Percentiles rank a stretch among this genome's conserved stretches.
phyloP scores from a whole-genome alignment of 2,113 vertebrate species.

The Steatornis caripensis region DNA sequence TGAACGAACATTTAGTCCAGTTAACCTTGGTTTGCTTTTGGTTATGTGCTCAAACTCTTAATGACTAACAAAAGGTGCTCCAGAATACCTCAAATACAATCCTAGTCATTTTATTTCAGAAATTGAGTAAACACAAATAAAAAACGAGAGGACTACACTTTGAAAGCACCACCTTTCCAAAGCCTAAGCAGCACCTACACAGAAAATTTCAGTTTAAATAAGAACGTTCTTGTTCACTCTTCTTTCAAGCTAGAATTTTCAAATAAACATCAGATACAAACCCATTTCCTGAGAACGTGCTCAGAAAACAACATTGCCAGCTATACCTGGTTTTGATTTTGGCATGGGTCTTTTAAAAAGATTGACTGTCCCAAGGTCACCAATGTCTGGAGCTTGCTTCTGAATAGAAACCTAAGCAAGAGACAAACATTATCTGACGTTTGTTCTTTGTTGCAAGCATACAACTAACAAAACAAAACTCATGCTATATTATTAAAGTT shows the following conservation, averaged over 20 bases:
- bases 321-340: conserved; percentile 87
- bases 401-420: conserved; percentile 91
- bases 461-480: background rate
- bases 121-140: background rate
- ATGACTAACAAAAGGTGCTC: background rate
- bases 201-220: background rate
- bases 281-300: background rate
- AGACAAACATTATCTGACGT: background rate
- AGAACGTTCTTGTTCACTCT: background rate
- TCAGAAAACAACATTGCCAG: background rate
- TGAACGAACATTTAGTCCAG: background rate
- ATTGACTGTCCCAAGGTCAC: conserved; percentile 91
- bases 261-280: background rate
- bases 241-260: background rate
- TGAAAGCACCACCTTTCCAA: background rate
- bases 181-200: background rate
- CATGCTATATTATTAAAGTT: background rate
- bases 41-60: background rate
- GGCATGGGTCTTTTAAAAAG: conserved; percentile 85
- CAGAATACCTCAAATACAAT: background rate
- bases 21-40: background rate
- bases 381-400: conserved; percentile 95
- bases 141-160: background rate
- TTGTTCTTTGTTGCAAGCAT: background rate
- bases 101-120: background rate